Percentiles rank a stretch among this genome's conserved stretches.
Conservation (phyloP, 2,888 invertebrate genomes). For the Drosophila rubida region DNA sequence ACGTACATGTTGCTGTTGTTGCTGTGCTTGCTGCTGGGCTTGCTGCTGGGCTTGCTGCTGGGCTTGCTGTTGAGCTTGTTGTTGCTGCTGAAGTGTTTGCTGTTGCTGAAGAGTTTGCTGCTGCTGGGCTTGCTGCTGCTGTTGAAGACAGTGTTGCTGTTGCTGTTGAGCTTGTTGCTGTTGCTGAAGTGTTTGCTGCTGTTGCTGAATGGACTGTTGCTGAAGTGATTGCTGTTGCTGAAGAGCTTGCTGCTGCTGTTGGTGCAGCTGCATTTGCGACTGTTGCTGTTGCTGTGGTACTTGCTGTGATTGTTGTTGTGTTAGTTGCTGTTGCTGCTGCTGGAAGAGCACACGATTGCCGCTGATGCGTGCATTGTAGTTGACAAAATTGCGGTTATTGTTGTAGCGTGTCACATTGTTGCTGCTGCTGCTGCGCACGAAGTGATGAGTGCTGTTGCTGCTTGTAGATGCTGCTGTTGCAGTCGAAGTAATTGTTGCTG, state of each 20-base stretch:
- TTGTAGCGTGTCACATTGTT: background rate
- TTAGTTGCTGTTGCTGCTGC: slow-evolving; percentile 6
- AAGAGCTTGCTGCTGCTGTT: background rate
- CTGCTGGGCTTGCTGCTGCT: background rate
- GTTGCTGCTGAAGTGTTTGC: background rate
- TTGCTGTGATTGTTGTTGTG: slow-evolving; percentile 4
- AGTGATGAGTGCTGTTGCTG: slow-evolving; percentile 5
- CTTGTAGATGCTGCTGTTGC: background rate
- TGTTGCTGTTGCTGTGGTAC: background rate
- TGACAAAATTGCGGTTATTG: slow-evolving; percentile 5
- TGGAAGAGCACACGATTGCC: slow-evolving; percentile 5
- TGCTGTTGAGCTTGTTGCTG: background rate
- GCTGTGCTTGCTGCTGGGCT: background rate
- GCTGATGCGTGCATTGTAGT: background rate
- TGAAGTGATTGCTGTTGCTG: slow-evolving; percentile 5
- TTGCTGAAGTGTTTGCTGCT: background rate
- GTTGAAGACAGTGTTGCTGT: background rate
- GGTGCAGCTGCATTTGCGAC: background rate
- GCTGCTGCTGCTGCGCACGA: slow-evolving; percentile 9
- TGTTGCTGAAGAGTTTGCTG: slow-evolving; percentile 1
- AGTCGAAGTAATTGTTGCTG: background rate
- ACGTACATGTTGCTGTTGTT: background rate
- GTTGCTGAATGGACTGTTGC: background rate
- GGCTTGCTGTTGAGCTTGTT: background rate
- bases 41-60: background rate